phyloP scores from a whole-genome alignment of 2,113 vertebrate genomes.

The Pseudorasbora parva region DNA sequence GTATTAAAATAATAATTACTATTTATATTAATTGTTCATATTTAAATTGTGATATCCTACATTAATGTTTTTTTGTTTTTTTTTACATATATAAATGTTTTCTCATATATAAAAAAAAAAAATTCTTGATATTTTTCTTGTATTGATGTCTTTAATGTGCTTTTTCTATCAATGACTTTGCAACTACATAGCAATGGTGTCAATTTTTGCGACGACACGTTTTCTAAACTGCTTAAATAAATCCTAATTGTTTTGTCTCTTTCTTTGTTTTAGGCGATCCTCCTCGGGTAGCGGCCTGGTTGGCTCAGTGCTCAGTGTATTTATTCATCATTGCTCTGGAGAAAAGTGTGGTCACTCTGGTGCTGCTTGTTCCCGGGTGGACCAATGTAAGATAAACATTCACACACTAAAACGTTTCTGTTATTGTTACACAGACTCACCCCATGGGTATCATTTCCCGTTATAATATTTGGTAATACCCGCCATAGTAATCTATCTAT shows the following conservation, averaged over 20 bases:
- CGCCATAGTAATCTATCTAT: too few relatives aligned
- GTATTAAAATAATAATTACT: too few relatives aligned
- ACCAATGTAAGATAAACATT: constrained; percentile 71
- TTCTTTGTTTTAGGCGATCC: constrained; percentile 69
- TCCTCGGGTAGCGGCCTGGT: constrained; percentile 75
- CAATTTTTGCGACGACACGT: neutral
- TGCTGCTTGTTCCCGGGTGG: constrained; percentile 79
- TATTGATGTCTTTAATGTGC: neutral
- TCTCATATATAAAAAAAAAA: too few relatives aligned
- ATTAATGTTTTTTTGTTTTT: too few relatives aligned
- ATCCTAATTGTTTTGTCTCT: neutral
- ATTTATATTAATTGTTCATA: too few relatives aligned
- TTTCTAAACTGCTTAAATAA: neutral
- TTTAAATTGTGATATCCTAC: too few relatives aligned
- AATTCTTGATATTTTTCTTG: neutral
- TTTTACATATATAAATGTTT: too few relatives aligned
- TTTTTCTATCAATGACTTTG: neutral
- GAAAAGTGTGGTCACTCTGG: constrained; percentile 76
- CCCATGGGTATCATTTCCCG: neutral
- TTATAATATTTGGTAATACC: neutral
- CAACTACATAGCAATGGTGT: neutral
- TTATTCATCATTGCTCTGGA: constrained; percentile 81
- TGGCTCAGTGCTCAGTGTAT: constrained; percentile 78
- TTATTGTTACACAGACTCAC: constrained; percentile 1
- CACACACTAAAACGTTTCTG: neutral